Percentiles rank a stretch among this genome's conserved stretches.
Evolutionary conservation across 2,797 vertebrate species (phyloP).

Genomic region (Lagocephalus sceleratus): DNA sequence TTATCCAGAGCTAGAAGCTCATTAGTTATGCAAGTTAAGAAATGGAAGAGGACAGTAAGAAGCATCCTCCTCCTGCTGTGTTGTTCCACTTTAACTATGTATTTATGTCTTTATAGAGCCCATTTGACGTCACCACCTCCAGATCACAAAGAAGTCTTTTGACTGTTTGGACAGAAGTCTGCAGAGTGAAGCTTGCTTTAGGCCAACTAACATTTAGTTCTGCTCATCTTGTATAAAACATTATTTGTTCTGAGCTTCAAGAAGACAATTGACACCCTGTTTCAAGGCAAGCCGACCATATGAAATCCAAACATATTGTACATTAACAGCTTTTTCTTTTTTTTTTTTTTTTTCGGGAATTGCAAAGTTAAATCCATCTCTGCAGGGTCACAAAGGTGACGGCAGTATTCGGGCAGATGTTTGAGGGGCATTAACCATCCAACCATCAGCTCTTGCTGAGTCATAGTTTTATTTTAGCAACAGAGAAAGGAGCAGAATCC

Average conservation of each 20-base stretch:
- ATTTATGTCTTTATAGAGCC: constrained; percentile 80
- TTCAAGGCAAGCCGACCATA: constrained; percentile 61
- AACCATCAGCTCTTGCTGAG: no score
- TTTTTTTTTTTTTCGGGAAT: not conserved
- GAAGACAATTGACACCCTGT: constrained; percentile 79
- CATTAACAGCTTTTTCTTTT: constrained; percentile 7
- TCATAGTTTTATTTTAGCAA: no score
- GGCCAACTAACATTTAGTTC: constrained; percentile 93
- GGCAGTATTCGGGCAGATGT: no score
- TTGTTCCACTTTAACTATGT: constrained; percentile 83
- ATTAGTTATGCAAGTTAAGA: constrained; percentile 91
- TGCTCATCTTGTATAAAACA: constrained; percentile 89
- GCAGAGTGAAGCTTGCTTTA: constrained; percentile 86
- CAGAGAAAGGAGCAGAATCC: no score
- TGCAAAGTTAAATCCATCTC: no score
- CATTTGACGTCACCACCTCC: constrained; percentile 91
- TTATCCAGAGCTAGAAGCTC: constrained; percentile 81
- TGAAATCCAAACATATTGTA: constrained; percentile 49
- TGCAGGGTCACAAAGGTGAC: no score
- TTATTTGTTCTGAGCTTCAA: constrained; percentile 85
- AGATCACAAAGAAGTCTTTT: constrained; percentile 88
- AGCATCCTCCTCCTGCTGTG: constrained; percentile 75
- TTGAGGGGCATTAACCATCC: no score
- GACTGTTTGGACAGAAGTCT: constrained; percentile 84
- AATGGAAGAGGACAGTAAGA: constrained; percentile 73